Evolutionary conservation across 2,797 vertebrate genomes (phyloP).

Genomic region (Enteromius anoplus): DNA sequence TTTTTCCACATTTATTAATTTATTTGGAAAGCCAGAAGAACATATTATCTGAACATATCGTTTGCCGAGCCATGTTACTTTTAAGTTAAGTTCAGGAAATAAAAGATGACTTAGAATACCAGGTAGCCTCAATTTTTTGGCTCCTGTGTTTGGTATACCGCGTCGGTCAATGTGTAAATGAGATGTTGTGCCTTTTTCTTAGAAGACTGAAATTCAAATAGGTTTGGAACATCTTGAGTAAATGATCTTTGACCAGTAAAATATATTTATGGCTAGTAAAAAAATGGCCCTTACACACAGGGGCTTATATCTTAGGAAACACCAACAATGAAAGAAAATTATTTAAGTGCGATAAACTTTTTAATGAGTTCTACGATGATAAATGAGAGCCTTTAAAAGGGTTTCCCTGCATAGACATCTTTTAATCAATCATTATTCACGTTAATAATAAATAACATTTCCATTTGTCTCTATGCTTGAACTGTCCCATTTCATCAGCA

Average conservation of each 20-base stretch:
- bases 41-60: no score
- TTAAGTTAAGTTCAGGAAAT: no score
- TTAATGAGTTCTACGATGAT: neutral
- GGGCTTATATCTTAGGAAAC: neutral
- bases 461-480: neutral
- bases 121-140: neutral
- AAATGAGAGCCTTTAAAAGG: neutral
- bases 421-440: neutral
- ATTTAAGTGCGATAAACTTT: neutral
- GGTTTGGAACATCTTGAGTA: no score
- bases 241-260: no score
- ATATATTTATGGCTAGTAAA: no score
- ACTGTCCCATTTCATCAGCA: neutral
- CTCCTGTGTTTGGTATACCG: neutral
- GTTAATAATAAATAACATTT: constrained; percentile 24
- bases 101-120: neutral
- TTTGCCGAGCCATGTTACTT: no score
- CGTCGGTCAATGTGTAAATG: neutral
- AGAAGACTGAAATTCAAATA: no score
- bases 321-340: neutral
- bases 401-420: neutral
- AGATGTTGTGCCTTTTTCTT: neutral
- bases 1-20: no score
- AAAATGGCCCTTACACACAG: neutral
- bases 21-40: neutral